Base-by-base conservation (phyloP, 1,140 invertebrate species). In the Heliconius hermathena region DNA sequence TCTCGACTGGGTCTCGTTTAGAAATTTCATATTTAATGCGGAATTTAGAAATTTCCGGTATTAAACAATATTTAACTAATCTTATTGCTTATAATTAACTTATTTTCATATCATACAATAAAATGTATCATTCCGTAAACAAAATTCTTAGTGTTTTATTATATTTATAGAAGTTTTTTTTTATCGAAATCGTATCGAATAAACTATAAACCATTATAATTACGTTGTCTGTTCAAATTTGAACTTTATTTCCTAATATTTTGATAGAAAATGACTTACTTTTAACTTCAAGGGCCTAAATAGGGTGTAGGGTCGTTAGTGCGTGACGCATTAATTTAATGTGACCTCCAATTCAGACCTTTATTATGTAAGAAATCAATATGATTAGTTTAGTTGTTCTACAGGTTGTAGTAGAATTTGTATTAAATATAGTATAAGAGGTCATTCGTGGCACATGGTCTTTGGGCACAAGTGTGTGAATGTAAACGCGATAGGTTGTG, bases 151-250 rank as follows among this genome's bases (percentile, higher is more conserved):
- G 13, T 66, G 22, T 22, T 16, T 26, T 6, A 60, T 26, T 26
- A 60, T 60, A 60, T 66, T 66, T 66, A 66, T 26, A 66, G 22
- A n/a, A 13, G 20, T 66, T 66, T 66, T 66, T 60, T 26, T 22
- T 57, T 57, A 66, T 66, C 60, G 16, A 66, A 66, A 66, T 66
- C 11, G 11, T 29, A 6, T 66, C 11, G 60, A 66, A 6, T 66
- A 29, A 66, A 26, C 22, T 29, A 46, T 46, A 66, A 29, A 16
- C 60, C 60, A 1, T 26, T 3, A 66, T 66, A 66, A 66, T 29
- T 3, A 4, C 9, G 11, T 22, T 66, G 60, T 29, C 0, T 26
- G 22, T 16, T 26, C 18, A 26, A 66, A 66, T 66, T 26, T 66
- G 60, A 66, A 4, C 26, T n/a, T 66, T 29, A 29, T 26, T 26